Base-by-base conservation (phyloP, 37 sponge, comb jelly and placozoan genomes). In the Diacarnus erythraeanus region DNA sequence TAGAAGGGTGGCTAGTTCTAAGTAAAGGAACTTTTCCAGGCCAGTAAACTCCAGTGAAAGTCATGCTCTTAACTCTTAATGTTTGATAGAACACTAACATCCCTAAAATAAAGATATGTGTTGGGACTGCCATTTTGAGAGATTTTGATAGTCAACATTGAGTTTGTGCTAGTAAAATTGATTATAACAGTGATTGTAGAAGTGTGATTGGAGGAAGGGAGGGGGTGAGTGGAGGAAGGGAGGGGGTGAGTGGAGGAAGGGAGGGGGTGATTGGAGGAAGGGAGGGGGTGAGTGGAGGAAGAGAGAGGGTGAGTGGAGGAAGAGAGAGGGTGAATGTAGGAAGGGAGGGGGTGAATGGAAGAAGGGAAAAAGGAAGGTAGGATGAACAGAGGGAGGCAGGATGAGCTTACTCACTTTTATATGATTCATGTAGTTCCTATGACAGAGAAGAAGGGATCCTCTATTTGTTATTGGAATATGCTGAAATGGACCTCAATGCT, bases 381-480 rank as follows among this genome's bases (percentile, higher is more conserved):
- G n/a, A n/a, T n/a, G n/a, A n/a, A n/a, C n/a, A n/a, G n/a, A n/a
- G n/a, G n/a, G n/a, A n/a, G n/a, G n/a, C n/a, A n/a, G n/a, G n/a
- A n/a, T n/a, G n/a, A n/a, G n/a, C n/a, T n/a, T n/a, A n/a, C n/a
- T n/a, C n/a, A n/a, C n/a, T n/a, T n/a, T n/a, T n/a, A n/a, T 38
- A 39, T 35, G 21, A 6, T 71, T n/a, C 12, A 2, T 77, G 12
- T 42, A 91, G 92, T 47, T 33, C 65, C 2, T 84, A 69, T 59
- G 77, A 88, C 41, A 83, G 77, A 43, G 39, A 68, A 38, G 54
- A 76, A n/a, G 25, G 34, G 1, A 26, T 74, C 20, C 44, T 88
- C 26, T 79, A 76, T 31, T 57, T 94, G 15, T 71, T 94, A 35
- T 61, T 94, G 80, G 95, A 94, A 30, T 80, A 79, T 69, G 95